Percentiles rank a stretch among this genome's conserved stretches.
phyloP scores from a whole-genome alignment of 1,140 invertebrate genomes.

The Drosophila kepulauana region DNA sequence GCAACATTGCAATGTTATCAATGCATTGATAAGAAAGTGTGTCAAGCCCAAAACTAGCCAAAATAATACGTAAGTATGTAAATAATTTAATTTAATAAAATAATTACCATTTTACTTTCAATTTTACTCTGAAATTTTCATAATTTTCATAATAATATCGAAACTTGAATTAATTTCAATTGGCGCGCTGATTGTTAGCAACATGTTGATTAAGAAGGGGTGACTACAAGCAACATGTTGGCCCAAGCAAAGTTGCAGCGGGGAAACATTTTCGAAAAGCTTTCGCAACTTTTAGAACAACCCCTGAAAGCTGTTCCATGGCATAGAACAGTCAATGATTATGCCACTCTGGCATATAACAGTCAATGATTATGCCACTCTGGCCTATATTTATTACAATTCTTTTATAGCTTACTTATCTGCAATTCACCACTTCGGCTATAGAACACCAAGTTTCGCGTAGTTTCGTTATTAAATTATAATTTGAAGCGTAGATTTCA shows the following conservation, averaged over 20 bases:
- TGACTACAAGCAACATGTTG: background rate
- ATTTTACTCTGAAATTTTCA: no score
- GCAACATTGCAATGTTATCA: no score
- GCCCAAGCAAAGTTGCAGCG: background rate
- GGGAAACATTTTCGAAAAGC: conserved; percentile 8
- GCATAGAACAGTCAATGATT: background rate
- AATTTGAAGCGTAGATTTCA: no score
- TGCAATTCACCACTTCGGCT: background rate
- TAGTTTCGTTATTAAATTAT: no score
- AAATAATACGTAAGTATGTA: background rate
- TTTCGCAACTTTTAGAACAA: conserved; percentile 1
- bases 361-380: background rate
- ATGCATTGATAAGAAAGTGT: background rate
- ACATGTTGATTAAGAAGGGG: conserved; percentile 26
- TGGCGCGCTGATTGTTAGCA: conserved; percentile 12
- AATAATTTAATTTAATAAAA: background rate
- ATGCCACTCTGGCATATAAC: conserved; percentile 3
- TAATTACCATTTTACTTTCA: no score
- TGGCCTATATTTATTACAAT: background rate
- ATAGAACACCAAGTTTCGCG: background rate
- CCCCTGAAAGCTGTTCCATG: background rate
- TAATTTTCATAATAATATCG: no score
- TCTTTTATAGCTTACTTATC: background rate
- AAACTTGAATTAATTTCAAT: background rate
- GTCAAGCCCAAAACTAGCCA: no score